Evolutionary conservation across 2,888 invertebrate genomes (phyloP), one percentile per base, ranked within the genome.

Genomic region (Chirona hameri): DNA sequence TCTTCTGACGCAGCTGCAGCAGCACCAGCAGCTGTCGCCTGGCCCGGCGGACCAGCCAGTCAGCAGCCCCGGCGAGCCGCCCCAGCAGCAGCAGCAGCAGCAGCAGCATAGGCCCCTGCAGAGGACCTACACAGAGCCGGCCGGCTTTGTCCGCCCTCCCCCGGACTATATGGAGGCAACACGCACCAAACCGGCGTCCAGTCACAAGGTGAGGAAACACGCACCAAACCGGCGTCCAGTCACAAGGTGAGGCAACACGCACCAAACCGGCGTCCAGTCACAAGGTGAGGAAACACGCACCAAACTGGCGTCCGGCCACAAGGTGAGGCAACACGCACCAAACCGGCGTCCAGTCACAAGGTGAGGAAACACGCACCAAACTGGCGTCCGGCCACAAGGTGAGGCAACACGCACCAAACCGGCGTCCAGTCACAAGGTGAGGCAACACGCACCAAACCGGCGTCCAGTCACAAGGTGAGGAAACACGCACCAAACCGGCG

Each of bases 311-410:
- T 10, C 65, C 65, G 27, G 65, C 65, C 10, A 18, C n/a, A n/a
- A n/a, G n/a, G n/a, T n/a, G 76, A 76, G 76, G 76, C 76, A 9
- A 76, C 76, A 24, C 76, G 76, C 76, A 46, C 76, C 31, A 76
- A 76, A 24, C 24, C 76, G 7, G 1, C 65, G n/a, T 10, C 65
- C 65, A 12, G 65, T 27, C 10, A 18, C n/a, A n/a, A n/a, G n/a
- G n/a, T n/a, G 76, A 76, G 76, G 76, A 39, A 9, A 76, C 76
- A 24, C 76, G 76, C 76, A 46, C 76, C 31, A 76, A 76, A 24
- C 24, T 46, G 7, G 1, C 65, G n/a, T 10, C 65, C 65, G 27
- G 65, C 65, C 10, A 18, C n/a, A n/a, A n/a, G n/a, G n/a, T n/a
- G 76, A 76, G 76, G 76, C 76, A 9, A 76, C 76, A 24, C 76